Percentiles rank a stretch among this genome's conserved stretches.
These are phyloP conservation scores for Lagocephalus sceleratus DNA, from an alignment of 2,797 vertebrate species.

Conservation along the genomic window DNA sequence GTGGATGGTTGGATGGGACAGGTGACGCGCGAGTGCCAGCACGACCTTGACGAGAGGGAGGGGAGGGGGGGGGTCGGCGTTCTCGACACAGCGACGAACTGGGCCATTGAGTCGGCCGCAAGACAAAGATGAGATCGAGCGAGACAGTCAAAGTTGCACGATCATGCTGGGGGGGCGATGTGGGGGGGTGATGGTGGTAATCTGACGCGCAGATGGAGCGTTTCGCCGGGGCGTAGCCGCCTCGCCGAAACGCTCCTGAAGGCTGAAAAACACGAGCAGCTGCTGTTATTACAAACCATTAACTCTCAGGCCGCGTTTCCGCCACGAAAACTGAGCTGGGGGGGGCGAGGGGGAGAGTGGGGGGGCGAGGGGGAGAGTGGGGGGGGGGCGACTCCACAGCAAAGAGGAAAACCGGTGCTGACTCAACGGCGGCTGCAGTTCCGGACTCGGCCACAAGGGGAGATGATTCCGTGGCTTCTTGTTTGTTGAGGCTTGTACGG, in stretches of 20 bases:
- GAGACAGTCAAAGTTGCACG: conserved; percentile 40
- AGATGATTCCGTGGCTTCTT: too few species aligned
- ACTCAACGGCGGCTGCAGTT: conserved; percentile 45
- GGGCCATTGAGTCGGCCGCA: too few species aligned
- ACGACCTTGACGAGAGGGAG: too few species aligned
- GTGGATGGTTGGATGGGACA: too few species aligned
- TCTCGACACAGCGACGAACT: too few species aligned
- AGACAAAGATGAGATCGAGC: too few species aligned
- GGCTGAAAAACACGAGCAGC: conserved; percentile 39
- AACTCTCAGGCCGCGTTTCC: conserved; percentile 21
- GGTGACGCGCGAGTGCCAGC: too few species aligned
- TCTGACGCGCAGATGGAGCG: conserved; percentile 33
- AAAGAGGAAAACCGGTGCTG: conserved; percentile 45
- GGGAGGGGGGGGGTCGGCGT: too few species aligned
- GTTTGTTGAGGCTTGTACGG: too few species aligned
- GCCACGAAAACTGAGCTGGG: conserved; percentile 8
- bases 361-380: too few species aligned
- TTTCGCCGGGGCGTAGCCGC: neutral
- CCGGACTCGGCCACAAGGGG: conserved; percentile 24
- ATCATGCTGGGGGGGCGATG: too few species aligned
- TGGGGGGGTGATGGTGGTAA: conserved; percentile 23
- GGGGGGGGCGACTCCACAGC: neutral
- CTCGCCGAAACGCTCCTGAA: neutral
- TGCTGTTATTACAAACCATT: conserved; percentile 51
- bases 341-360: neutral